Evolutionary conservation across 2,888 invertebrate genomes (phyloP).

Genomic region (Mesoligia furuncula): DNA sequence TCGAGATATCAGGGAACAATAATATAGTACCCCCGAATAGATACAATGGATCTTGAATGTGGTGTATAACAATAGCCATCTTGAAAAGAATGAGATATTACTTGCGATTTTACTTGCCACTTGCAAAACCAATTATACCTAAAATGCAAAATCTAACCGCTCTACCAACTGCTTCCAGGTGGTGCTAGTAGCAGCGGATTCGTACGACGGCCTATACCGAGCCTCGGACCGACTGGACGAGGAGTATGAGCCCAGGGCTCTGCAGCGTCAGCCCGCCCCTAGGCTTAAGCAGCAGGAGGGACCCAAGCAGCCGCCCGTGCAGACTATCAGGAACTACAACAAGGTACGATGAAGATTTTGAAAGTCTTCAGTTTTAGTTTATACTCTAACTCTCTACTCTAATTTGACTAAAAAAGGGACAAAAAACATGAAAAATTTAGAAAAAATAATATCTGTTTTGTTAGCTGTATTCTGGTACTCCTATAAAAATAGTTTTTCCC

Average conservation of each 20-base stretch:
- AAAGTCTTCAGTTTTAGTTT: background rate
- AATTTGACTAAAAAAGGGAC: background rate
- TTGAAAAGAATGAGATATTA: background rate
- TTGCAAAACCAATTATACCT: background rate
- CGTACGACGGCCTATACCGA: slow-evolving; percentile 83
- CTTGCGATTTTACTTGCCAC: no score
- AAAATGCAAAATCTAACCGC: background rate
- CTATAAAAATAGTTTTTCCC: background rate
- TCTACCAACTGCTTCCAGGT: slow-evolving; percentile 77
- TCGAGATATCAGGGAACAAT: background rate
- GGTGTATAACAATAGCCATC: background rate
- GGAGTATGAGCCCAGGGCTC: slow-evolving; percentile 81
- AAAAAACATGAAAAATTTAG: background rate
- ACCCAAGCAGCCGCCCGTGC: slow-evolving; percentile 93
- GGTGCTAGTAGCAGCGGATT: slow-evolving; percentile 84
- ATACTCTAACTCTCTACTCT: background rate
- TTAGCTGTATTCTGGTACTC: background rate
- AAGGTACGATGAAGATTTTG: slow-evolving; percentile 82
- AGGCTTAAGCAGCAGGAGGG: slow-evolving; percentile 84
- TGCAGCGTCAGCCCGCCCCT: slow-evolving; percentile 70
- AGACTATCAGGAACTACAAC: slow-evolving; percentile 95
- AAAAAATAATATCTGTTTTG: background rate
- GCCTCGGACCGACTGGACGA: slow-evolving; percentile 84
- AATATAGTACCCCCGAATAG: background rate
- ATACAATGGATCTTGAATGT: background rate